These are phyloP conservation scores for Syngnathus rostellatus DNA, from an alignment of 2,797 vertebrate genomes.

Conservation along the genomic window DNA sequence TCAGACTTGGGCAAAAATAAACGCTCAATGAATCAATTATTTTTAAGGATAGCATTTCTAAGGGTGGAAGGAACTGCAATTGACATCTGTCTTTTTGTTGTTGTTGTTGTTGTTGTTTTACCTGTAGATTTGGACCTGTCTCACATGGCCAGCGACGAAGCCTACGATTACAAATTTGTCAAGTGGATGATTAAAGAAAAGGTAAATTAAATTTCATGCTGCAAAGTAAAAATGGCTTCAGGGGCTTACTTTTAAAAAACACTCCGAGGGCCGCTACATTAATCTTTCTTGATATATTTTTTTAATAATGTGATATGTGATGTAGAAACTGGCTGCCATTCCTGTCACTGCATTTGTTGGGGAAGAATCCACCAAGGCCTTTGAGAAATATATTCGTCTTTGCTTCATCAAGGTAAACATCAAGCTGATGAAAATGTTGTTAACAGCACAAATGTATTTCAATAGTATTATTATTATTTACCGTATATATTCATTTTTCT, in stretches of 20 bases:
- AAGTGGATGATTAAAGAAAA: constrained; percentile 96
- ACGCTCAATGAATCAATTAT: neutral
- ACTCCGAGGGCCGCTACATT: neutral
- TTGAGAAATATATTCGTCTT: constrained; percentile 91
- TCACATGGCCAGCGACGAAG: constrained; percentile 66
- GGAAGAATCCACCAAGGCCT: constrained; percentile 72
- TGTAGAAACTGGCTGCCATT: constrained; percentile 89
- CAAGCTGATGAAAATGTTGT: neutral
- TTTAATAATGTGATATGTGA: constrained; percentile 15
- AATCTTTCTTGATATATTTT: too few relatives aligned
- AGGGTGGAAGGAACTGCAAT: neutral
- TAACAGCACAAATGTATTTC: neutral
- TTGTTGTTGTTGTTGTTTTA: neutral
- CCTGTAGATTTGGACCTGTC: constrained; percentile 80
- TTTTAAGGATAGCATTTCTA: neutral
- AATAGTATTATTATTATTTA: neutral
- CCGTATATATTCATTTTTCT: neutral
- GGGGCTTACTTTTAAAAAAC: neutral
- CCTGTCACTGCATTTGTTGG: constrained; percentile 89
- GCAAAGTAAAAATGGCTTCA: neutral
- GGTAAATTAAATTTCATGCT: constrained; percentile 50
- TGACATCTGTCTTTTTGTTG: neutral
- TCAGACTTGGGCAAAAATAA: neutral
- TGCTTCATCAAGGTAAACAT: constrained; percentile 94
- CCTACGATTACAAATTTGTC: constrained; percentile 92